These are phyloP conservation scores for Pegea sp. DNA, from an alignment of 23 tunicate species.

Conservation along the genomic window DNA sequence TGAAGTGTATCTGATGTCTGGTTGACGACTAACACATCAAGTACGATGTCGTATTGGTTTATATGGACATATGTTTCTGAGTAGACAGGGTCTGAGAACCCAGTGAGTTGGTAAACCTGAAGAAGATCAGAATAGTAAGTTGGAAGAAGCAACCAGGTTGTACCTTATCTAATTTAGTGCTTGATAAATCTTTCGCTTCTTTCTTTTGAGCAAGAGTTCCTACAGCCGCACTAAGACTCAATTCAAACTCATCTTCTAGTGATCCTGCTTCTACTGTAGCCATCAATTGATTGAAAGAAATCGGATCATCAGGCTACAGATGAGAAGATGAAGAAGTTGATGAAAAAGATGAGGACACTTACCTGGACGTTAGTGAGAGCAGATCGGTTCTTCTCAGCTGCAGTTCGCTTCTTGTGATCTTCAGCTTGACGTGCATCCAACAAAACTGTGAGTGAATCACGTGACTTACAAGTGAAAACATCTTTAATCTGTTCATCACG, in stretches of 20 bases:
- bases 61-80: constrained; percentile 95
- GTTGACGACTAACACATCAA: constrained; percentile 88
- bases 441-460: constrained; percentile 42
- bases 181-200: constrained; percentile 58
- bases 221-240: constrained; percentile 88
- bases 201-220: constrained; percentile 59
- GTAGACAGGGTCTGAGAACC: constrained; percentile 92
- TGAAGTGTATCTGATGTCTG: constrained; percentile 91
- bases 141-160: neutral
- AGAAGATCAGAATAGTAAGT: neutral
- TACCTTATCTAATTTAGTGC: constrained; percentile 83
- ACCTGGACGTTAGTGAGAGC: constrained; percentile 73
- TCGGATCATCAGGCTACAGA: constrained; percentile 87
- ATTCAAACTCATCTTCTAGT: constrained; percentile 77
- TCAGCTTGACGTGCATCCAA: constrained; percentile 53
- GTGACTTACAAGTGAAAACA: constrained; percentile 36
- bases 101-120: constrained; percentile 86
- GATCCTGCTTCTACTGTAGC: constrained; percentile 74
- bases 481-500: constrained; percentile 24
- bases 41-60: constrained; percentile 89
- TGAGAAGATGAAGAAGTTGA: too few relatives aligned
- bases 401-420: constrained; percentile 35
- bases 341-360: too few relatives aligned
- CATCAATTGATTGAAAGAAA: constrained; percentile 74
- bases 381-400: constrained; percentile 41